Evolutionary conservation across 2,113 vertebrate species (phyloP).

Genomic region (Lycaon pictus): DNA sequence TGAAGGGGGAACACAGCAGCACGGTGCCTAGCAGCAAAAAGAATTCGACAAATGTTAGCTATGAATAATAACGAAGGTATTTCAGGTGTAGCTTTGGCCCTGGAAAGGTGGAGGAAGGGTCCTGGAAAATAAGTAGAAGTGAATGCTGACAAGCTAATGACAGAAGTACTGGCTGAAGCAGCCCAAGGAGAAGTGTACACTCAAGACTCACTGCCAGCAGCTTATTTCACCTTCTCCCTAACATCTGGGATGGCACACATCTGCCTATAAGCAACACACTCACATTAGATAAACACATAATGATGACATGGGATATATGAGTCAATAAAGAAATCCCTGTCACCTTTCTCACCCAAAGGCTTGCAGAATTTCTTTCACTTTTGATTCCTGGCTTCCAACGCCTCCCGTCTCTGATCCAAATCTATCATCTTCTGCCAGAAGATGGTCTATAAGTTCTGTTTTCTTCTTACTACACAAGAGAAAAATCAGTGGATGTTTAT

Average conservation of each 20-base stretch:
- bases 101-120: background rate
- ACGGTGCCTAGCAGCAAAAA: background rate
- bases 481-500: slow-evolving; percentile 57
- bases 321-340: background rate
- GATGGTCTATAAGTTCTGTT: slow-evolving; percentile 78
- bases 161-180: background rate
- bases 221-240: background rate
- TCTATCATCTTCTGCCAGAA: slow-evolving; percentile 80
- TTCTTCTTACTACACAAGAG: slow-evolving; percentile 83
- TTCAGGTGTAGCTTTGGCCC: background rate
- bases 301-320: background rate
- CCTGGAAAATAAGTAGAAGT: background rate
- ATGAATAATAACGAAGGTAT: background rate
- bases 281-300: background rate
- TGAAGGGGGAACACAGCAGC: background rate
- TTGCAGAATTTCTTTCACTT: slow-evolving; percentile 81
- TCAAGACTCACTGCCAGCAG: background rate
- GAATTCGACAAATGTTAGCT: background rate
- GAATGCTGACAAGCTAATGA: background rate
- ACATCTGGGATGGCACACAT: background rate
- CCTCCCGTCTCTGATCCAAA: slow-evolving; percentile 82
- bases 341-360: slow-evolving; percentile 72
- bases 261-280: background rate
- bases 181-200: background rate
- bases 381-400: slow-evolving; percentile 76